Base-by-base conservation (phyloP, 2,113 vertebrate species). In the Macaca fascicularis region DNA sequence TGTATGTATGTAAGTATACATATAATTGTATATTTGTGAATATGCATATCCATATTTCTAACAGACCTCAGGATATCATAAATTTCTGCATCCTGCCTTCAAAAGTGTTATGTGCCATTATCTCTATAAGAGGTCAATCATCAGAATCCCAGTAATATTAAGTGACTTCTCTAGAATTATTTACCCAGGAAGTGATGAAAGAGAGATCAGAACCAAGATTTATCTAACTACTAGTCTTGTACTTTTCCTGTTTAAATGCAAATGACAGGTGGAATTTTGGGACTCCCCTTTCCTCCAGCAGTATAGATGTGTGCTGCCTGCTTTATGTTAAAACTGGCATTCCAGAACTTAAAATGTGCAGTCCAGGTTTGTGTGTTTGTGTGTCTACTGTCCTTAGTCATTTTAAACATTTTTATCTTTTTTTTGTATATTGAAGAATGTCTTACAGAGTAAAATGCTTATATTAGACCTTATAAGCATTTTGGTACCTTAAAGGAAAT, bases 191-290 rank as follows among this genome's bases (percentile, higher is more conserved):
- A 57, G 19, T 80, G 45, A 90, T 67, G 50, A 22, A 84, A 27
- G 7, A 85, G 14, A 38, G 32, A 57, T 25, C 38, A 89, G 72
- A 89, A 79, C 50, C 14, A 80, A 86, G 32, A 67, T 75, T 86
- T 84, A 79, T 87, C 48, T 70, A 90, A 40, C 57, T 43, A 69
- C 9, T 45, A 59, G 7, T 90, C 92, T 91, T 87, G 12, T 78
- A n/a, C 38, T 89, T 92, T 78, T 78, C 40, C 50, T 43, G 20
- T 88, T 78, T 92, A 88, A 92, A 91, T 93, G n/a, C 55, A 38
- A 59, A 91, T 27, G 35, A 17, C 80, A 50, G 32, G 22, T 55
- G 35, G 70, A 83, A 61, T 25, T 78, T 40, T 50, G 16, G 48
- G 38, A 93, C 67, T 8, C 59, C 13, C 1, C 13, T 90, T 64